Conservation (phyloP, 2,797 vertebrate genomes). For the Sebastes wilsoni region DNA sequence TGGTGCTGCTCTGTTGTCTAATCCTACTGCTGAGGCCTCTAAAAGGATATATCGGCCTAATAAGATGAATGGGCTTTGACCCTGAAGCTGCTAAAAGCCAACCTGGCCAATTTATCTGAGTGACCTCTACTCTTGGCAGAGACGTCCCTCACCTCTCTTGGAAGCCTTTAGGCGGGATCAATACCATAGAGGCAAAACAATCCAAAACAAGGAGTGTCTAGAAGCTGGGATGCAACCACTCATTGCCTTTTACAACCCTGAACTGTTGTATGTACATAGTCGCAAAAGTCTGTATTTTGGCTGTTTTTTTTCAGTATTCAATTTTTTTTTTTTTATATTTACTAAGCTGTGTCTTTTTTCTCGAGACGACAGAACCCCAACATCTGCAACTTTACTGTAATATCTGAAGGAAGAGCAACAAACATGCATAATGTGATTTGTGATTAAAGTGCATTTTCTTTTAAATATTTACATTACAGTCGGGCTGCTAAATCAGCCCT, state of each 20-base stretch:
- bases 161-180: slow-evolving; percentile 85
- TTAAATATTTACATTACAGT: slow-evolving; percentile 40
- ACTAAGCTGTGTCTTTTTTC: not conserved
- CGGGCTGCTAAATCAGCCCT: slow-evolving; percentile 19
- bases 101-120: slow-evolving; percentile 92
- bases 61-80: slow-evolving; percentile 95
- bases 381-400: not conserved
- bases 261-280: slow-evolving; percentile 24
- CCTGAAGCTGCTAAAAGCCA: slow-evolving; percentile 93
- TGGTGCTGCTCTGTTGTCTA: slow-evolving; percentile 86
- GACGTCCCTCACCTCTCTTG: slow-evolving; percentile 81
- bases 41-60: slow-evolving; percentile 91
- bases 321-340: not conserved
- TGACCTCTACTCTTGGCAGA: slow-evolving; percentile 82
- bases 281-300: not conserved
- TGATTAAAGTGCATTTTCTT: slow-evolving; percentile 35
- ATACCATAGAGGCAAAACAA: slow-evolving; percentile 82
- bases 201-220: slow-evolving; percentile 64
- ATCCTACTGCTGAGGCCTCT: slow-evolving; percentile 90
- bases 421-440: slow-evolving; percentile 20
- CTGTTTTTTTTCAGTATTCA: not conserved
- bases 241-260: slow-evolving; percentile 17
- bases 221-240: slow-evolving; percentile 27
- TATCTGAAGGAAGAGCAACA: not conserved
- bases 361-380: not conserved